Evolutionary conservation across 2,888 invertebrate genomes (phyloP), one percentile per base, ranked within the genome.

Genomic region (Pterobdella sp.): DNA sequence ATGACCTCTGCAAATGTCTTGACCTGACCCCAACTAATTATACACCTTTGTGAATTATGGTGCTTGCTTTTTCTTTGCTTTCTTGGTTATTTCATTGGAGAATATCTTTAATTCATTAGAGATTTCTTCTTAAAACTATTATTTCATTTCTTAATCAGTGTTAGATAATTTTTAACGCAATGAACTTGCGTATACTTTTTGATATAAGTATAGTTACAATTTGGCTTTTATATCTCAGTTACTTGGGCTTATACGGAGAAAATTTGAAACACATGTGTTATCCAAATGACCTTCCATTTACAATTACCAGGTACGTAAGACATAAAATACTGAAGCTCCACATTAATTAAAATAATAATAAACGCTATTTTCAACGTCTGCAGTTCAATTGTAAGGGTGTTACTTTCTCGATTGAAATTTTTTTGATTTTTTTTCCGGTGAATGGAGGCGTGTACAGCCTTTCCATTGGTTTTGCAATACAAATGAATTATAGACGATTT

Each of bases 11-110:
- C 18, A 56, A 56, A 56, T 56, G 60, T 56, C 60, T 56, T 56
- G 60, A 56, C 60, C 60, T 56, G 60, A 56, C 60, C 60, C 26
- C 60, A n/a, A 7, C 60, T 56, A 56, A 56, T 56, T 56, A 56
- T 56, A 56, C 60, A 56, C 60, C 60, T 56, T 3, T n/a, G 10
- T 42, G 49, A 14, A 42, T 22, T 22, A 7, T 42, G 7, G 49
- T 42, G 49, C 22, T 7, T 42, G 49, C 49, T 7, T 42, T 14
- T 56, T 7, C 3, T 4, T 56, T 56, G 18, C 14, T 56, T 18
- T 56, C 14, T 4, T 3, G n/a, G 60, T 4, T 56, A 26, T 56
- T 56, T 56, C 3, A n/a, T 42, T 7, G 7, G 10, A 42, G 49
- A 14, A 14, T 42, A 22, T 42, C 7, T 42, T 7, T 42, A 7